Conservation (phyloP, 2,113 vertebrate genomes). For the Motacilla alba region DNA sequence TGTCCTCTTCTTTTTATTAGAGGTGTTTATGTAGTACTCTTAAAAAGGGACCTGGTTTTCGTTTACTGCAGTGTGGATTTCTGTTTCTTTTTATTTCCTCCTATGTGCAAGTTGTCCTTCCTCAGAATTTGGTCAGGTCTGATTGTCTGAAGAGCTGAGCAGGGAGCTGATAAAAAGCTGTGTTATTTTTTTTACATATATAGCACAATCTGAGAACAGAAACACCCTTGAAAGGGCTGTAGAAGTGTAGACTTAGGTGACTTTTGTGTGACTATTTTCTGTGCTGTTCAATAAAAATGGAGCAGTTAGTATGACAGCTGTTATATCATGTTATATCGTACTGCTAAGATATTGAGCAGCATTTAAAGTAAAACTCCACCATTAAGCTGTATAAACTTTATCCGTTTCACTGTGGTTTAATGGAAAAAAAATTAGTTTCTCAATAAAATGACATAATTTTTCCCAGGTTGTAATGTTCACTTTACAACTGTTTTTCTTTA, state of each 20-base stretch:
- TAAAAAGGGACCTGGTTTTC: slow-evolving; percentile 59
- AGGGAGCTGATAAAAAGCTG: background rate
- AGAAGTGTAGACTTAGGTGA: slow-evolving; percentile 31
- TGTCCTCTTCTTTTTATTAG: slow-evolving; percentile 57
- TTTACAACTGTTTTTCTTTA: slow-evolving; percentile 69
- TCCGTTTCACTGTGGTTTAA: slow-evolving; percentile 60
- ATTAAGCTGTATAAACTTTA: slow-evolving; percentile 64
- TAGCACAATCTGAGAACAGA: background rate
- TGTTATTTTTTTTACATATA: background rate
- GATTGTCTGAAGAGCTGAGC: background rate
- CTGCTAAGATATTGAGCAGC: slow-evolving; percentile 48
- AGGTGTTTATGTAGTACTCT: slow-evolving; percentile 63
- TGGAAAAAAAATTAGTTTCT: slow-evolving; percentile 58
- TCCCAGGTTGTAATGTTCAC: slow-evolving; percentile 44
- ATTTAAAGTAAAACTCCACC: slow-evolving; percentile 60
- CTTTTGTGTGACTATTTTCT: slow-evolving; percentile 42
- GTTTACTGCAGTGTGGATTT: slow-evolving; percentile 37
- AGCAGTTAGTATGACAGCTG: slow-evolving; percentile 65
- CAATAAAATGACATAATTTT: slow-evolving; percentile 67
- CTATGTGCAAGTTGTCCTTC: background rate
- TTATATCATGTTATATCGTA: slow-evolving; percentile 45
- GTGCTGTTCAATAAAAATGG: slow-evolving; percentile 42
- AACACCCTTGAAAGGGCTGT: slow-evolving; percentile 25
- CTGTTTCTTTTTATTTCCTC: slow-evolving; percentile 36
- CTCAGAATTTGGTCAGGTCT: background rate